Percentiles rank a stretch among this genome's conserved stretches.
phyloP scores from a whole-genome alignment of 2,113 vertebrate species.

The Brachypteracias leptosomus region DNA sequence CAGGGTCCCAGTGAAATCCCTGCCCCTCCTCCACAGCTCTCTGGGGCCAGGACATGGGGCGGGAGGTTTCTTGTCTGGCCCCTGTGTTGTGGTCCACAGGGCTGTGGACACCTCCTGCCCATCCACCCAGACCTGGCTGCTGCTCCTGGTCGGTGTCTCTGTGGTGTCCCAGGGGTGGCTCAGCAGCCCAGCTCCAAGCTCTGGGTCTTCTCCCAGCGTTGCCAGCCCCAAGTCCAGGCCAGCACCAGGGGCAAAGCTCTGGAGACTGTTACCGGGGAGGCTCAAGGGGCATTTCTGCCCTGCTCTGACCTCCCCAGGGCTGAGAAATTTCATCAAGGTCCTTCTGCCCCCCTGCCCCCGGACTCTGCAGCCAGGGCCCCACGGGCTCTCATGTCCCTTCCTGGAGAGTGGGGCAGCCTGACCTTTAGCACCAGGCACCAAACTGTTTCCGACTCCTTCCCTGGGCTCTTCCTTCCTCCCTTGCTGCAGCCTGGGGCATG shows the following conservation, averaged over 20 bases:
- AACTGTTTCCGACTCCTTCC: background rate
- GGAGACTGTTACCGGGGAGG: background rate
- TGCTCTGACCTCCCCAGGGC: background rate
- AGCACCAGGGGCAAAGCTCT: background rate
- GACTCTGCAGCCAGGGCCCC: background rate
- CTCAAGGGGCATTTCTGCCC: background rate
- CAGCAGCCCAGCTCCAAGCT: background rate
- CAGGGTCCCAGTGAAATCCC: background rate
- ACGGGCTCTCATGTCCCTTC: background rate
- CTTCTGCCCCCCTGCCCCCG: background rate
- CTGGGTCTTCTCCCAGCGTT: background rate
- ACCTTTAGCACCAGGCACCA: background rate
- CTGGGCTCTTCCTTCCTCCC: background rate
- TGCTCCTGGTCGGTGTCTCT: background rate
- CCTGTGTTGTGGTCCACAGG: rapidly evolving
- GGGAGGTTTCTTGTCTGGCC: too few species aligned
- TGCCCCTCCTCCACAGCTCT: background rate
- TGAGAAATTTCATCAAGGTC: background rate
- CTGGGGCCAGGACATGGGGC: background rate
- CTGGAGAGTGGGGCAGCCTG: background rate
- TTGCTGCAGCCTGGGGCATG: background rate
- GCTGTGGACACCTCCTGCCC: background rate
- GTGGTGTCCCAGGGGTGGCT: background rate
- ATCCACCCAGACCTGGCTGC: rapidly evolving
- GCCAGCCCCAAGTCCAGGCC: rapidly evolving